Evolutionary conservation across 2,113 vertebrate genomes (phyloP).

Genomic region (Notechis scutatus): DNA sequence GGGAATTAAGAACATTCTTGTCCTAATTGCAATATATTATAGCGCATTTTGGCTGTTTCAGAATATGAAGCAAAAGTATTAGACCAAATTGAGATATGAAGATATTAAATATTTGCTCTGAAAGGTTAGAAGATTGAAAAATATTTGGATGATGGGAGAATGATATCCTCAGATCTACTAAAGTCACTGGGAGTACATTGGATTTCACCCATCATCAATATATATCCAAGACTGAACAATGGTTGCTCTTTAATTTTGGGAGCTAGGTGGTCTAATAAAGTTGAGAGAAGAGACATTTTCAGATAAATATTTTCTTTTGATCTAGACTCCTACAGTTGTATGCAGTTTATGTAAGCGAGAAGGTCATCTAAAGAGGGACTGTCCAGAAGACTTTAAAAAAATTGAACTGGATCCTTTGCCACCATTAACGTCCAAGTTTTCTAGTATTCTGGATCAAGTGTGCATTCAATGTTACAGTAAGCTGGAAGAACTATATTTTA

Average conservation of each 20-base stretch:
- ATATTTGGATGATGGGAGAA: neutral
- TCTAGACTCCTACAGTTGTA: slow-evolving; percentile 83
- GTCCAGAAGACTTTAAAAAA: slow-evolving; percentile 94
- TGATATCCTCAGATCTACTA: neutral
- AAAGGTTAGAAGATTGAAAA: neutral
- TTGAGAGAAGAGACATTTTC: neutral
- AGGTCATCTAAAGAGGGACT: slow-evolving; percentile 89
- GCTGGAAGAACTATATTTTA: slow-evolving; percentile 52
- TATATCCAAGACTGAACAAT: neutral
- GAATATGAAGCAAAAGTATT: neutral
- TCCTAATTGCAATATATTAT: neutral
- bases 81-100: neutral
- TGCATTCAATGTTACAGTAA: slow-evolving; percentile 89
- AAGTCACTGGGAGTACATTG: neutral
- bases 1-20: neutral
- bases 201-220: neutral
- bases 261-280: neutral
- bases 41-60: neutral
- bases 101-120: neutral
- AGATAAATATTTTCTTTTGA: slow-evolving; percentile 29
- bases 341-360: slow-evolving; percentile 91
- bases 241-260: neutral
- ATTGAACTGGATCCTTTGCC: slow-evolving; percentile 85
- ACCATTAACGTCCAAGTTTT: slow-evolving; percentile 78
- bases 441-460: slow-evolving; percentile 79